Conservation (phyloP, 2,113 vertebrate species). For the Erythrocercus mccallii region DNA sequence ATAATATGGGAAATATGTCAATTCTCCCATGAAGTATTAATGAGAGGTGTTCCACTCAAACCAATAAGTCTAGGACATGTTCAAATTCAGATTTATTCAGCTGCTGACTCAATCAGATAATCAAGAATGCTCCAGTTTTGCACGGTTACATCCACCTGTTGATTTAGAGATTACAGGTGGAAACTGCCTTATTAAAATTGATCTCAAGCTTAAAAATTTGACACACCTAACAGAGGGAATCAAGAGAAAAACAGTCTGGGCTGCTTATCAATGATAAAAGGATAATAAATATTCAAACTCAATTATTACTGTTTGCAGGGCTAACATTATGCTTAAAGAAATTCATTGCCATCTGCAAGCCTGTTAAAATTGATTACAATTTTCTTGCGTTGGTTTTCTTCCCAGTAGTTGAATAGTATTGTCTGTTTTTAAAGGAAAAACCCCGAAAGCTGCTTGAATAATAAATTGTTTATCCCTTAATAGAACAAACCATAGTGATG, state of each 20-base stretch:
- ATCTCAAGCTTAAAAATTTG: neutral
- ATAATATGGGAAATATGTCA: neutral
- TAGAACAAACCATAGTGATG: neutral
- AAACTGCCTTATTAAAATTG: neutral
- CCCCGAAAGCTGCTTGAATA: neutral
- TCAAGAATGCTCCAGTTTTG: neutral
- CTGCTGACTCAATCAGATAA: neutral
- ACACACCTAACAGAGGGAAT: neutral
- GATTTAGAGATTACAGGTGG: constrained; percentile 13
- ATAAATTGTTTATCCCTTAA: constrained; percentile 19
- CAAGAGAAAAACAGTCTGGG: neutral
- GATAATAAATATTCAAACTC: neutral
- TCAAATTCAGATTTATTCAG: neutral
- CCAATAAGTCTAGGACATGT: neutral
- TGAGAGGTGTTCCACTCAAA: neutral
- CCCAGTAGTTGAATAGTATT: neutral
- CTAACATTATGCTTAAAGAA: constrained; percentile 25
- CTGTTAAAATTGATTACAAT: neutral
- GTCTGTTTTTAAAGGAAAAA: constrained; percentile 17
- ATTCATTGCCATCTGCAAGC: constrained; percentile 28
- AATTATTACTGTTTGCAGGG: neutral
- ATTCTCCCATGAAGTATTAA: neutral
- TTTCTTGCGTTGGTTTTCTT: neutral
- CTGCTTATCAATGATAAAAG: neutral
- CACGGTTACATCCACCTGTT: neutral